phyloP scores from a whole-genome alignment of 1,140 invertebrate genomes.

The Lasaia peninsularis region DNA sequence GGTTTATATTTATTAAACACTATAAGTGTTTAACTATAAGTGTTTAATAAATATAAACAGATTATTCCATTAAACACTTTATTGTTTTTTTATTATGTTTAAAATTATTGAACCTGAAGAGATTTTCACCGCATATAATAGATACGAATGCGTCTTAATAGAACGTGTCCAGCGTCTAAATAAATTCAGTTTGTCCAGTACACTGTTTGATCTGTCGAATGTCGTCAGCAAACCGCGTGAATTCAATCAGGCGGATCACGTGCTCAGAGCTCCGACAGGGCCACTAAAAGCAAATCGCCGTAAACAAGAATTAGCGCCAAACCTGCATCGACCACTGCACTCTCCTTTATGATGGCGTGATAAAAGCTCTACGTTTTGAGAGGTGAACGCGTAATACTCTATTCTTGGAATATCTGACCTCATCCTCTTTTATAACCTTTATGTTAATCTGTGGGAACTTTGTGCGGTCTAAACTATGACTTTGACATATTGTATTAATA shows the following conservation, averaged over 20 bases:
- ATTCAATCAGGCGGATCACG: constrained; percentile 42
- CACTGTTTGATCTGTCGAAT: constrained; percentile 7
- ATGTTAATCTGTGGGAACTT: too few species aligned
- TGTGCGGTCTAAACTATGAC: too few species aligned
- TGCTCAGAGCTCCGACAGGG: constrained; percentile 39
- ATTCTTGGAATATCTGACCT: neutral
- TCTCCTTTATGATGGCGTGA: constrained; percentile 61
- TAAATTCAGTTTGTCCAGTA: constrained; percentile 14
- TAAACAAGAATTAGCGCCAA: constrained; percentile 70
- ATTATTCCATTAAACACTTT: too few species aligned
- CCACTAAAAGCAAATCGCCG: constrained; percentile 66
- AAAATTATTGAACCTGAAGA: too few species aligned
- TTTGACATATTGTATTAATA: too few species aligned
- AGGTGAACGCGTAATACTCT: constrained; percentile 24
- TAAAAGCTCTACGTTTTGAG: constrained; percentile 53
- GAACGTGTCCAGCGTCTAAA: neutral
- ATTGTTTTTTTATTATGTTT: too few species aligned
- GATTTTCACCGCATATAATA: too few species aligned
- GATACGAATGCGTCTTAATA: neutral
- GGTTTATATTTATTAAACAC: too few species aligned
- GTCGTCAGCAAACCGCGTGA: constrained; percentile 22
- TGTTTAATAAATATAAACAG: too few species aligned
- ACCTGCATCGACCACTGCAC: constrained; percentile 59
- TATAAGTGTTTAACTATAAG: too few species aligned
- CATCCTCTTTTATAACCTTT: too few species aligned